Evolutionary conservation across 1,140 invertebrate genomes (phyloP), one percentile per base, ranked within the genome.

Genomic region (Leptinotarsa defecta): DNA sequence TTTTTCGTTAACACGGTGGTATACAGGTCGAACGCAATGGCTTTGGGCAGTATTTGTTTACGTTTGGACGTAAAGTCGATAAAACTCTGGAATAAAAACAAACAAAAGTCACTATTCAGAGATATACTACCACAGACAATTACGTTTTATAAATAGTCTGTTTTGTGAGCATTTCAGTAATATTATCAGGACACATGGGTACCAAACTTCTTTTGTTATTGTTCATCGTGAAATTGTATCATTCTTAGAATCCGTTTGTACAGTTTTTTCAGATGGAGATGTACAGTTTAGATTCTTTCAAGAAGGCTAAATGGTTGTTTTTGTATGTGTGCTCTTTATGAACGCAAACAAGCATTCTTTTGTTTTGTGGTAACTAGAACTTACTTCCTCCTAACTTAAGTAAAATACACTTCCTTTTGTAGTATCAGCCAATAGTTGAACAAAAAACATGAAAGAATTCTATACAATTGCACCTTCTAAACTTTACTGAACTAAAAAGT

Each of bases 161-260:
- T 57, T 57, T 57, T 57, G 52, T 57, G 52, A 57, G n/a, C 52
- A 57, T 57, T 57, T 19, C 15, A n/a, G n/a, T 57, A 6, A 57
- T 17, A 57, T n/a, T 57, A 57, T 57, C 13, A 57, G 15, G n/a
- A 57, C 52, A 57, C 52, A 19, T 57, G 52, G 3, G 13, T 57
- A n/a, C 52, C 52, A 57, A 57, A 19, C 13, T 57, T 57, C 52
- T 57, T 57, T 57, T 57, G 52, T 57, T 57, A 57, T 57, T 57
- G 52, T 57, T 57, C n/a, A 19, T 17, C 13, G 6, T 57, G 52
- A 19, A 57, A 19, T 5, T 13, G 52, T 57, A 17, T 19, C 52
- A 57, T 57, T 57, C 52, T n/a, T 5, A 57, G 52, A 57, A 57
- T 15, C 52, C 52, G 1, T 57, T 57, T 17, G 52, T 5, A 57